Conservation (phyloP, 1,140 invertebrate genomes). For the Aphidius gifuensis region DNA sequence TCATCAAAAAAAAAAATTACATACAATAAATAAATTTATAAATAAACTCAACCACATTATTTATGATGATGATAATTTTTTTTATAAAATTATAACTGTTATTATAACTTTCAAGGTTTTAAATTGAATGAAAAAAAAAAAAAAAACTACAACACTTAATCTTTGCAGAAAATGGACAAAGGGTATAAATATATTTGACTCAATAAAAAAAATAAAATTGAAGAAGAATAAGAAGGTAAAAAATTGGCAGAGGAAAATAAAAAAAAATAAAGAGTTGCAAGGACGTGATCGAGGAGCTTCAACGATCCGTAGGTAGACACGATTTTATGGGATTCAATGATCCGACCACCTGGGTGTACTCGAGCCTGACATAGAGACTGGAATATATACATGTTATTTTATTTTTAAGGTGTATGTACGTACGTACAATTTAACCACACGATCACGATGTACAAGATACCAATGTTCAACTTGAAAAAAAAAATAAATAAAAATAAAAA, state of each 20-base stretch:
- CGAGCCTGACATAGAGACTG: slow-evolving; percentile 9
- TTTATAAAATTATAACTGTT: no score
- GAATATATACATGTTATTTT: background rate
- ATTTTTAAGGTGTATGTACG: background rate
- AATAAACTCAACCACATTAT: no score
- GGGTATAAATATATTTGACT: slow-evolving; percentile 3
- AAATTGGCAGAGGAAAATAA: slow-evolving; percentile 8
- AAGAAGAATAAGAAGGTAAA: slow-evolving; percentile 1
- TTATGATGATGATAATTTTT: no score
- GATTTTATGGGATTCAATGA: slow-evolving; percentile 32
- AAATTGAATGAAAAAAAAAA: background rate
- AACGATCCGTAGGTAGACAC: slow-evolving; percentile 25
- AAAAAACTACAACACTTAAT: background rate
- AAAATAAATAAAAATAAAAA: background rate
- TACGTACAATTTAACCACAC: background rate
- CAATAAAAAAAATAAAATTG: background rate
- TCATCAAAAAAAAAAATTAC: no score
- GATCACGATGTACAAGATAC: background rate
- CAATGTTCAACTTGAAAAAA: background rate
- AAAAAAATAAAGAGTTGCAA: slow-evolving; percentile 13
- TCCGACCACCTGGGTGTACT: slow-evolving; percentile 36
- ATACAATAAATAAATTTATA: background rate
- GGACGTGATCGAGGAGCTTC: slow-evolving; percentile 22
- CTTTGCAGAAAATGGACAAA: background rate
- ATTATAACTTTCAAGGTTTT: background rate